phyloP scores from a whole-genome alignment of 2,113 vertebrate species.

The Myrmophylax atrothorax region DNA sequence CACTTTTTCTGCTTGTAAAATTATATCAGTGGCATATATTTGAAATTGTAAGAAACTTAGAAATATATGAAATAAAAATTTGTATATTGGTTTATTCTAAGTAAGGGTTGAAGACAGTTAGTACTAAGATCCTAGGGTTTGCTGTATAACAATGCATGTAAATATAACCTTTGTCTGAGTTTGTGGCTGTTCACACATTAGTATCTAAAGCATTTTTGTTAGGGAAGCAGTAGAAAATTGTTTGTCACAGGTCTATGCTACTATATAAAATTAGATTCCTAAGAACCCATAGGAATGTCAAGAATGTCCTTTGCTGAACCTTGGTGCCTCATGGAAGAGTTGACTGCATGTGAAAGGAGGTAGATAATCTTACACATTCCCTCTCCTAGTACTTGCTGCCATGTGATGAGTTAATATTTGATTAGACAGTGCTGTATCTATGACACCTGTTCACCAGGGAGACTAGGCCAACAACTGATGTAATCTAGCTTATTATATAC shows the following conservation, averaged over 20 bases:
- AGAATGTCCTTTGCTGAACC: conserved; percentile 22
- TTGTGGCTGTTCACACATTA: not conserved
- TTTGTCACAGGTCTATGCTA: not conserved
- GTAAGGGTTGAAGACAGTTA: not conserved
- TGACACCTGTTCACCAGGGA: conserved; percentile 68
- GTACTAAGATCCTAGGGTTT: not conserved
- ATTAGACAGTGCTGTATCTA: conserved; percentile 61
- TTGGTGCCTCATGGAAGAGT: not conserved
- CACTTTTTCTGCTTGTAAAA: not conserved
- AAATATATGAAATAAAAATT: not conserved
- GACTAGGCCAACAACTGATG: conserved; percentile 64
- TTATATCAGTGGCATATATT: not conserved
- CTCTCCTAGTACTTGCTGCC: conserved; percentile 19
- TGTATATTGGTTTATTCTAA: not conserved
- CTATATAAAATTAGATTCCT: not conserved
- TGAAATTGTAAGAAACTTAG: not conserved
- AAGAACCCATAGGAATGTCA: not conserved
- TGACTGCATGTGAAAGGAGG: not conserved
- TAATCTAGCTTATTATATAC: conserved; percentile 66
- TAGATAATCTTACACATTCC: conserved; percentile 4
- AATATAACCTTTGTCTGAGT: not conserved
- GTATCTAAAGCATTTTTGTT: not conserved
- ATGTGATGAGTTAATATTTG: conserved; percentile 67
- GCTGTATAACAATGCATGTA: not conserved
- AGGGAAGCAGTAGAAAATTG: not conserved